Base-by-base conservation (phyloP, 1,140 invertebrate species). In the Euura lappo region DNA sequence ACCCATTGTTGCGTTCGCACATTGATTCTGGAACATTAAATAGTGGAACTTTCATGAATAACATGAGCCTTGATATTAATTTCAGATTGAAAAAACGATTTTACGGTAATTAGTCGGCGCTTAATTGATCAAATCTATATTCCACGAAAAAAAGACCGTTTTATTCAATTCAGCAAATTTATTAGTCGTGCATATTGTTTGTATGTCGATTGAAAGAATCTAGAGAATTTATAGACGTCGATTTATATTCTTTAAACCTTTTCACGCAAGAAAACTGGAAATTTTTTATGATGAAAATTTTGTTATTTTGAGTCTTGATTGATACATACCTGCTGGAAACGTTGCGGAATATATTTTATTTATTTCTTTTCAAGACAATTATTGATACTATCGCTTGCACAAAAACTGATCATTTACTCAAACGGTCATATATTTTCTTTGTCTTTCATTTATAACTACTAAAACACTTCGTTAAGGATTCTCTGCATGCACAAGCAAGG, bases 401-500 rank as follows among this genome's bases (percentile, higher is more conserved):
- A n/a, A 60, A 60, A 60, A 60, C 13, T 8, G 13, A 60, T 60
- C 13, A 60, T 60, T 8, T 60, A n/a, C 6, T 11, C 13, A n/a
- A 60, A n/a, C 13, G 51, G 51, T 60, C 51, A n/a, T 60, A 6
- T 60, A 28, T 60, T 60, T 60, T 60, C 6, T 60, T 11, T 6
- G 51, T 60, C 13, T 6, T 60, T 28, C 13, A n/a, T 60, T 60
- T 60, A 28, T 28, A 28, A 28, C 28, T 60, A 60, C 51, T 60
- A 60, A 8, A 60, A 8, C 51, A 60, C 51, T 60, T 60, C 10
- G 13, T n/a, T n/a, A 60, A n/a, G 51, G 51, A 60, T 60, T 60
- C 51, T 60, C 8, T 60, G 51, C 51, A 60, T 60, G 51, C 51
- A 60, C 51, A 60, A 60, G 51, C 51, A 60, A 60, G 51, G 51